Base-by-base conservation (phyloP, 2,113 vertebrate genomes). In the Anhinga rufa region DNA sequence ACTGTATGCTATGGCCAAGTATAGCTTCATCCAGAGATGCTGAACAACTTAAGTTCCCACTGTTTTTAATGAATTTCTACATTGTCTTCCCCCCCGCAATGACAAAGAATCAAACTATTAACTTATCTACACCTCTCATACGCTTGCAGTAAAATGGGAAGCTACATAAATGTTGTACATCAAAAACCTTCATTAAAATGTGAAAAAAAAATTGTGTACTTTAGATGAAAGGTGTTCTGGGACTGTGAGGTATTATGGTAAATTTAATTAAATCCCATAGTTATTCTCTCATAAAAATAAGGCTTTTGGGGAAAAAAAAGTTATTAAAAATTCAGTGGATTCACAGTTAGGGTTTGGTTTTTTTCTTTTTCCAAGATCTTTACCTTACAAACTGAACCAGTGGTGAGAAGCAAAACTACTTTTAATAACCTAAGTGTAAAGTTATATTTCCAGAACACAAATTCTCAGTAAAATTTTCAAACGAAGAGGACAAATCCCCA, bases 151-250 rank as follows among this genome's bases (percentile, higher is more conserved):
- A 88, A 96, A 95, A 93, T 6, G 11, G 69, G 64, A 92, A 97
- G 93, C 82, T 71, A 83, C 68, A 81, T 52, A 92, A 77, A 68
- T 1, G 22, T 11, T 62, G 42, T 58, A 95, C 90, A 96, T 97
- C 95, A 97, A 96, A 96, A 95, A 71, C 38, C 17, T 96, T 95
- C 95, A 96, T 96, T 96, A 96, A 96, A 96, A 94, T 94, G 68
- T 90, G 80, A 81, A 90, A 94, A 96, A 94, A 93, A 92, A 94
- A 88, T 92, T 96, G 71, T 95, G 90, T 88, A 90, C 60, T 95
- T 96, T 80, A 96, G 85, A 97, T 94, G 93, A 96, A 97, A 97
- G 95, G 93, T 95, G 82, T 81, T 86, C 70, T 40, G 85, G 85
- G 95, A 94, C 90, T 92, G 29, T 93, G 90, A 94, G 96, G 85